phyloP scores from a whole-genome alignment of 2,797 vertebrate species.

The Avahi laniger region DNA sequence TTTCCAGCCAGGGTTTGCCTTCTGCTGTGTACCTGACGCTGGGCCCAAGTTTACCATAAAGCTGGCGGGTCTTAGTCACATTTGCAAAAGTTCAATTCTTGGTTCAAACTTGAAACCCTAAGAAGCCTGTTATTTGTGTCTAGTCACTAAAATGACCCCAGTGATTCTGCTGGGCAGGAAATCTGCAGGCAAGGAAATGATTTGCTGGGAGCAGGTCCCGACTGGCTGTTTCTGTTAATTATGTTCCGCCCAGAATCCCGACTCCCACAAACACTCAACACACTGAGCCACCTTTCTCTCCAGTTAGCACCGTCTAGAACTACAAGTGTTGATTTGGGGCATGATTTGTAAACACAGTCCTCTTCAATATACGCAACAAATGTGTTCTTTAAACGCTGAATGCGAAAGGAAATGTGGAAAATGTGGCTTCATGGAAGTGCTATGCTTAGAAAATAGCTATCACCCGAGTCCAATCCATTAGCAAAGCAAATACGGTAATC shows the following conservation, averaged over 20 bases:
- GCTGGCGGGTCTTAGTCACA: not conserved
- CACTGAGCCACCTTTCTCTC: not conserved
- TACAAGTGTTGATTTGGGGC: not conserved
- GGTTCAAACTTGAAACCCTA: not conserved
- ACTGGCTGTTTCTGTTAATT: not conserved
- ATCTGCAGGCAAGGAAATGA: not conserved
- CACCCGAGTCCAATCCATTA: not conserved
- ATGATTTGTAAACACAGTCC: not conserved
- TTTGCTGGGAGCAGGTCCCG: not conserved
- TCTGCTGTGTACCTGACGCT: slow-evolving; percentile 9
- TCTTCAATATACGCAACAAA: not conserved
- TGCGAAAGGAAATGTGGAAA: not conserved
- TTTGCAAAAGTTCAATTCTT: slow-evolving; percentile 13
- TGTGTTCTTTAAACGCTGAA: not conserved
- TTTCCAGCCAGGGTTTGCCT: slow-evolving; percentile 36
- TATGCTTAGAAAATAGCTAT: not conserved
- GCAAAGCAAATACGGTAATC: not conserved
- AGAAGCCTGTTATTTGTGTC: not conserved
- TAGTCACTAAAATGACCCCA: not conserved
- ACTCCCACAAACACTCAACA: not conserved
- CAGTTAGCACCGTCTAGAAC: not conserved
- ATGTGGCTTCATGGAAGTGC: not conserved
- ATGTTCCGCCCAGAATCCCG: not conserved
- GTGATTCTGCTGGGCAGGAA: not conserved
- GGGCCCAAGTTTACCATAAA: not conserved